Evolutionary conservation across 2,888 invertebrate genomes (phyloP).

Genomic region (Standfussiana lucernea): DNA sequence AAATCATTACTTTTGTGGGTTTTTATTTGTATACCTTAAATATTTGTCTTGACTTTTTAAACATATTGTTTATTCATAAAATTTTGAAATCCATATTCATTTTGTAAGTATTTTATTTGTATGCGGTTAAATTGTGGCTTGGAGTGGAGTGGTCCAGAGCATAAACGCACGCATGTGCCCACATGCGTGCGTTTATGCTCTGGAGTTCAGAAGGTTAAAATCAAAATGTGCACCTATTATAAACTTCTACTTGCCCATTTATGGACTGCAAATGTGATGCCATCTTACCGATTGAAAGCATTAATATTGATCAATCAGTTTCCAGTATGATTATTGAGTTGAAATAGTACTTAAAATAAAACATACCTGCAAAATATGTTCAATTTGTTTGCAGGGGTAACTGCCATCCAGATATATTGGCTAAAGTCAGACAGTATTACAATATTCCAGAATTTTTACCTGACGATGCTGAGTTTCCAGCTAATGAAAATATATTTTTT

Average conservation of each 20-base stretch:
- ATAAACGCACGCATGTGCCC: no score
- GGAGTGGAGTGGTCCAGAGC: no score
- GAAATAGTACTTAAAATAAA: not conserved
- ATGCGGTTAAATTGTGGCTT: no score
- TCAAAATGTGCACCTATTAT: not conserved
- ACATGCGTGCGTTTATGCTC: no score
- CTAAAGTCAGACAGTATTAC: conserved; percentile 94
- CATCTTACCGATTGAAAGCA: not conserved
- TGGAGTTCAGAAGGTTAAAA: no score
- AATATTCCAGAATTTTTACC: conserved; percentile 96
- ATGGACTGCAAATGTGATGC: not conserved
- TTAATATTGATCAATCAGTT: not conserved
- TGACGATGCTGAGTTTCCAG: conserved; percentile 96
- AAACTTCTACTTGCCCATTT: not conserved
- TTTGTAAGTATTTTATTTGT: no score
- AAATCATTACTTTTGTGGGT: no score
- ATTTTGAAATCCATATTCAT: no score
- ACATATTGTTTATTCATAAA: no score
- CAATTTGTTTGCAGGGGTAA: conserved; percentile 92
- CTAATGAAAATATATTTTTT: conserved; percentile 97
- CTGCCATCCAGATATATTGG: conserved; percentile 95
- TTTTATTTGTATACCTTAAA: no score
- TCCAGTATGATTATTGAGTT: not conserved
- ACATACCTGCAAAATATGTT: not conserved
- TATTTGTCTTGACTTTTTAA: no score